Percentiles rank a stretch among this genome's conserved stretches.
Conservation (phyloP, 2,888 invertebrate species). For the Callinectes sapidus region DNA sequence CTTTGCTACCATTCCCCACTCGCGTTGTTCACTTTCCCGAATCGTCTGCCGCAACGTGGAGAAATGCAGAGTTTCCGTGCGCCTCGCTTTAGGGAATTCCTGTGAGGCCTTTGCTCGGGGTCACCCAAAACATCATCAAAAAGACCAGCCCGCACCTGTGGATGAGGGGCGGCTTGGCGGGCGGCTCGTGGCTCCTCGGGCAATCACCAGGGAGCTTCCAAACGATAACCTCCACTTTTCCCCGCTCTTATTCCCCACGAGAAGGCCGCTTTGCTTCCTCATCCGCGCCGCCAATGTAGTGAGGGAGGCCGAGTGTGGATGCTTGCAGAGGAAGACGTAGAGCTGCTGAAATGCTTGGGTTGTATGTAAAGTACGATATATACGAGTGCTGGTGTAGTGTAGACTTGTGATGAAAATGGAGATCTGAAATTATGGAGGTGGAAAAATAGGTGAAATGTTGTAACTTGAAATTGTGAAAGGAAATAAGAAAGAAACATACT, state of each 20-base stretch:
- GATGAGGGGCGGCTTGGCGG: not conserved
- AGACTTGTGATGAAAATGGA: too few species aligned
- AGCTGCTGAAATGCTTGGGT: too few species aligned
- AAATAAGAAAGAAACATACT: too few species aligned
- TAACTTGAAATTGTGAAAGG: too few species aligned
- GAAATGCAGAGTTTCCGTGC: not conserved
- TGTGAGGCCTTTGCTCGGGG: not conserved
- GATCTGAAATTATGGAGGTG: too few species aligned
- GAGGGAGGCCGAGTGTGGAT: not conserved
- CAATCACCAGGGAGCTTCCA: not conserved
- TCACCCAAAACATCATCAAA: not conserved
- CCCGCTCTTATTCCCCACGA: not conserved
- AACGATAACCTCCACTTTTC: too few species aligned
- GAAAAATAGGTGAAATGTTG: too few species aligned
- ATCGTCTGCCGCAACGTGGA: not conserved
- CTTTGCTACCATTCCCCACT: too few species aligned
- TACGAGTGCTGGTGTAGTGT: too few species aligned
- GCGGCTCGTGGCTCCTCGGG: not conserved
- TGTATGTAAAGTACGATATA: too few species aligned
- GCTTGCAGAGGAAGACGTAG: not conserved
- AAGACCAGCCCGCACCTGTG: not conserved
- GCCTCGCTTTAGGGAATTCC: not conserved
- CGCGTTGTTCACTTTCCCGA: not conserved
- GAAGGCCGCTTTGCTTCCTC: not conserved
- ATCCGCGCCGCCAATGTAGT: not conserved